Evolutionary conservation across 2,797 vertebrate species (phyloP).

Genomic region (Masticophis lateralis): DNA sequence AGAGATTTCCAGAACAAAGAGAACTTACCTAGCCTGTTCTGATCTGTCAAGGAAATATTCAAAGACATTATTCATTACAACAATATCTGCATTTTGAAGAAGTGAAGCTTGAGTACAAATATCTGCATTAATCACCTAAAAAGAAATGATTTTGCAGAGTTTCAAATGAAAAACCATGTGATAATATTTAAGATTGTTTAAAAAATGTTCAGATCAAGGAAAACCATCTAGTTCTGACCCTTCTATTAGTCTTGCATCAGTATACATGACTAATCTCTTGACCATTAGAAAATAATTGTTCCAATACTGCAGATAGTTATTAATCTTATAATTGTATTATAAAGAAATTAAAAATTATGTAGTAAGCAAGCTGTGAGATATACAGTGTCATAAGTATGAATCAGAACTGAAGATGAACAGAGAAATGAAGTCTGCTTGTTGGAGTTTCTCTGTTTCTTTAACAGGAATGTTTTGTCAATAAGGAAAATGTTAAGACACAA

Average conservation of each 20-base stretch:
- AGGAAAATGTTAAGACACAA: neutral
- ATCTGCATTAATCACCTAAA: constrained; percentile 85
- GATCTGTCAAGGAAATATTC: constrained; percentile 88
- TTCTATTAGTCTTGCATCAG: neutral
- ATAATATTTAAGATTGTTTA: constrained; percentile 3
- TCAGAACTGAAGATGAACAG: neutral
- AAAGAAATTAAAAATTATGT: neutral
- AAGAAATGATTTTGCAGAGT: constrained; percentile 49
- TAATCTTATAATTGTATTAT: neutral
- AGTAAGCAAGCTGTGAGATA: neutral
- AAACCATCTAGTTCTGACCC: neutral
- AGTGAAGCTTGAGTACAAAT: constrained; percentile 80
- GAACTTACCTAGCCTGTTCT: constrained; percentile 82
- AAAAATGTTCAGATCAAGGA: neutral
- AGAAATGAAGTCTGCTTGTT: neutral
- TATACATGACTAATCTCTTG: neutral
- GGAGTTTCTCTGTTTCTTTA: neutral
- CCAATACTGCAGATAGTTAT: neutral
- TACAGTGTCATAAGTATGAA: neutral
- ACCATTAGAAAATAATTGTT: neutral
- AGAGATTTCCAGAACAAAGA: constrained; percentile 42
- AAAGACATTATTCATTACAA: constrained; percentile 96
- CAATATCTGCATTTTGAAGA: constrained; percentile 83
- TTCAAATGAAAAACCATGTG: constrained; percentile 21
- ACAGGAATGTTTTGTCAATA: neutral